phyloP scores from a whole-genome alignment of 2,797 vertebrate species.

The Discoglossus pictus region DNA sequence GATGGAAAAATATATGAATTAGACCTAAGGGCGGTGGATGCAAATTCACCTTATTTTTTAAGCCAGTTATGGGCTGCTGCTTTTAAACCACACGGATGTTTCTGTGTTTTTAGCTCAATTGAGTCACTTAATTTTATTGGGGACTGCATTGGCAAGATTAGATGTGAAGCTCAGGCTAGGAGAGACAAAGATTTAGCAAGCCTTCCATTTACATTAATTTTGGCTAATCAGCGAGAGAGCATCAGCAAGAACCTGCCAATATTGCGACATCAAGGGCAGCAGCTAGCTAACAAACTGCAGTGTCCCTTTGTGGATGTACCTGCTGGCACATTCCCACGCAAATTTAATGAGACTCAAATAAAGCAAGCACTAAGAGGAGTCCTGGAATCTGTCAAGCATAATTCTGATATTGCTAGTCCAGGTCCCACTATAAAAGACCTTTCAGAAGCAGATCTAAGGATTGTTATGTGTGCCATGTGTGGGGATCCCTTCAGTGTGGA shows the following conservation, averaged over 20 bases:
- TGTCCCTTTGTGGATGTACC: conserved; percentile 97
- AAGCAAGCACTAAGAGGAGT: conserved; percentile 94
- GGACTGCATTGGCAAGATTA: conserved; percentile 92
- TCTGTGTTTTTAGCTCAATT: conserved; percentile 97
- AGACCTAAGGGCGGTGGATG: conserved; percentile 91
- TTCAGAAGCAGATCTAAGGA: conserved; percentile 93
- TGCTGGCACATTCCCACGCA: conserved; percentile 87
- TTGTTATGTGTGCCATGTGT: conserved; percentile 99
- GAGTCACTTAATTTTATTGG: conserved; percentile 95
- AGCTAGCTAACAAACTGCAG: conserved; percentile 96
- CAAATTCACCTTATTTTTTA: conserved; percentile 89
- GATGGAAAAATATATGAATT: conserved; percentile 98
- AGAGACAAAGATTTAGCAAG: conserved; percentile 88
- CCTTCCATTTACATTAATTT: conserved; percentile 92
- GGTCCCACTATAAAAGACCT: conserved; percentile 93
- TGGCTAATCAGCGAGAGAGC: conserved; percentile 93
- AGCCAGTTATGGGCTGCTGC: conserved; percentile 89
- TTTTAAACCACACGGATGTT: conserved; percentile 97
- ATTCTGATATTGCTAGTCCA: conserved; percentile 88
- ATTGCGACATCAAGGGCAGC: conserved; percentile 95
- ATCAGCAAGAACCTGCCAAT: conserved; percentile 94
- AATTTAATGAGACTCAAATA: conserved; percentile 96
- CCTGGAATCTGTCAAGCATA: conserved; percentile 92
- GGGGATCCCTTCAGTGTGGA: conserved; percentile 97
- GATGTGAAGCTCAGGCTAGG: conserved; percentile 89